phyloP scores from a whole-genome alignment of 1,140 invertebrate species.

The Drosophila melanogaster region Release_6_plus_ISO1_MT NT_033777.3:17222501-17223000 shows the following conservation, averaged over 20 bases:
- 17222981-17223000: background rate
- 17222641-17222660: too few relatives aligned
- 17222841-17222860: background rate
- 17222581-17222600: slow-evolving; percentile 15
- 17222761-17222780: too few relatives aligned
- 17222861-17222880: background rate
- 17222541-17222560: slow-evolving; percentile 29
- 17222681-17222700: background rate
- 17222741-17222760: too few relatives aligned
- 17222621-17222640: background rate
- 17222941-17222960: slow-evolving; percentile 18
- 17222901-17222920: slow-evolving; percentile 7
- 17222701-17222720: too few relatives aligned
- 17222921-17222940: background rate
- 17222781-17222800: background rate
- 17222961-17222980: slow-evolving; percentile 10
- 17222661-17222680: background rate
- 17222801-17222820: too few relatives aligned
- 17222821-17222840: background rate
- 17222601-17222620: slow-evolving; percentile 45
- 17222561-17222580: slow-evolving; percentile 16
- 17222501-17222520: slow-evolving; percentile 83
- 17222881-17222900: background rate
- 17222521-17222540: slow-evolving; percentile 69
- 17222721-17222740: too few relatives aligned